Evolutionary conservation across 2,888 invertebrate species (phyloP).

Genomic region (Vandiemenella viatica): DNA sequence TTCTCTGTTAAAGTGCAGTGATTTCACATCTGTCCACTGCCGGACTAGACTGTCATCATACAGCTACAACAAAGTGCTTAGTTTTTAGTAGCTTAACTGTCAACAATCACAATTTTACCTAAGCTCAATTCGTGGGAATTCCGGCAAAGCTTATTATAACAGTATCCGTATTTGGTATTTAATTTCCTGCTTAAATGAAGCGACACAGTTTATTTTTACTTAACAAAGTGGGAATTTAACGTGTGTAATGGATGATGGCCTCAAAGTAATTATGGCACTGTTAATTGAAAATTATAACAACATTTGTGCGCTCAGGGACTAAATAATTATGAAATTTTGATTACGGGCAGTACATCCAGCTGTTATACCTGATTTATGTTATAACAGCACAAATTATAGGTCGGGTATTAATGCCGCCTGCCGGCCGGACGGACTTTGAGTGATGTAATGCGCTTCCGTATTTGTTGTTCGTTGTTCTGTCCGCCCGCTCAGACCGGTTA

Average conservation of each 20-base stretch:
- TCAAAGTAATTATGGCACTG: neutral
- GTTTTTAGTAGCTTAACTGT: too few relatives aligned
- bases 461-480: neutral
- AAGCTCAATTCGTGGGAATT: neutral
- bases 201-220: neutral
- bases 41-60: too few relatives aligned
- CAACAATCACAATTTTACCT: too few relatives aligned
- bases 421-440: neutral
- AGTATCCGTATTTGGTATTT: neutral
- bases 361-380: neutral
- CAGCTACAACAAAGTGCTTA: too few relatives aligned
- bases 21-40: too few relatives aligned
- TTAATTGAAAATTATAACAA: neutral
- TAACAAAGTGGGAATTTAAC: neutral
- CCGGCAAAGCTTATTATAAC: neutral
- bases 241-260: neutral
- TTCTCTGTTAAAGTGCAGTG: too few relatives aligned
- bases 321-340: neutral
- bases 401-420: neutral
- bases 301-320: neutral
- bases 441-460: neutral
- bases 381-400: neutral
- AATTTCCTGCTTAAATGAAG: neutral
- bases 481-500: neutral
- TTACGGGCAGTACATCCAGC: neutral